Base-by-base conservation (phyloP, 2,888 invertebrate genomes). In the Macaria notata region DNA sequence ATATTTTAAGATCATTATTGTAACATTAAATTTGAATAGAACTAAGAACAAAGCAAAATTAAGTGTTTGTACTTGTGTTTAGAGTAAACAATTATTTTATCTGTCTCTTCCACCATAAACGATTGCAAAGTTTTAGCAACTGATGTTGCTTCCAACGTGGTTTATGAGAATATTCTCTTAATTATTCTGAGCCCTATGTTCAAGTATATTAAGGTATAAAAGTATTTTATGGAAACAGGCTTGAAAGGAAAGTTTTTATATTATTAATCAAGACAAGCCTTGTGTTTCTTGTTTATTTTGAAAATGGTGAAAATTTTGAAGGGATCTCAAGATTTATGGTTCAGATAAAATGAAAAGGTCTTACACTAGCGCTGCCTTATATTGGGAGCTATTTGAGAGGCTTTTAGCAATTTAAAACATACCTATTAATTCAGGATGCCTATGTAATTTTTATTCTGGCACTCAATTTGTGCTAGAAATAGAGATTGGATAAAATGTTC, bases 51-150 rank as follows among this genome's bases (percentile, higher is more conserved):
- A n/a, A n/a, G n/a, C n/a, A n/a, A n/a, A n/a, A n/a, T n/a, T n/a
- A n/a, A n/a, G n/a, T n/a, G n/a, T n/a, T n/a, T n/a, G n/a, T n/a
- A n/a, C n/a, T n/a, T n/a, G n/a, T n/a, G n/a, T n/a, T n/a, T n/a
- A n/a, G n/a, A n/a, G 38, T 31, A 58, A 58, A 58, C 53, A 56
- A 59, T 59, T 56, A 33, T 56, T 54, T 62, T 61, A 56, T n/a
- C 52, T 51, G 56, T 55, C 56, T 49, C 54, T 54, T 61, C 54
- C 56, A 61, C 62, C 59, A 57, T 48, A 46, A 56, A 56, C 54
- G 50, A 43, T 61, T 54, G 4, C 30, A 50, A 65, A 63, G 61
- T 65, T 65, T 63, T 61, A 61, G 49, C 56, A 65, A 65, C 63
- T 63, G 56, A 41, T 56, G 58, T 63, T 61, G 45, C 54, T 51